These are phyloP conservation scores for Archilochus colubris DNA, from an alignment of 2,113 vertebrate species.

Conservation along the genomic window DNA sequence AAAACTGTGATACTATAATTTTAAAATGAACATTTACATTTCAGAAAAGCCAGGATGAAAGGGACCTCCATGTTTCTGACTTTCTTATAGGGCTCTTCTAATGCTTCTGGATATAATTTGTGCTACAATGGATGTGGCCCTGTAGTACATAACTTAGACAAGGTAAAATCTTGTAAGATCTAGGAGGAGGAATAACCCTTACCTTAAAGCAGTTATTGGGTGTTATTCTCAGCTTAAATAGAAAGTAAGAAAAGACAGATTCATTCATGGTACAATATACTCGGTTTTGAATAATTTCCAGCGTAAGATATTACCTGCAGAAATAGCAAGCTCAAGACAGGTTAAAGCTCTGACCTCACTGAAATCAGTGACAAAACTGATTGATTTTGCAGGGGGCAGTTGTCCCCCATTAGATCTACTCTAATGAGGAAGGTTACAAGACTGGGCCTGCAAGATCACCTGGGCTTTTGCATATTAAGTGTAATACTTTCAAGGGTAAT, in stretches of 20 bases:
- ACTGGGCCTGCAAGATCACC: not conserved
- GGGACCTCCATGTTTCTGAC: not conserved
- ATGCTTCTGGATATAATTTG: not conserved
- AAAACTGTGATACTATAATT: slow-evolving; percentile 22
- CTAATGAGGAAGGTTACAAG: not conserved
- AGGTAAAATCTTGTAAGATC: not conserved
- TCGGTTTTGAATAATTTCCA: not conserved
- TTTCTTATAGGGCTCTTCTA: not conserved
- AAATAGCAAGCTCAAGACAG: not conserved
- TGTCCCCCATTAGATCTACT: not conserved
- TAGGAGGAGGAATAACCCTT: not conserved
- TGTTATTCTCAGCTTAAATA: not conserved
- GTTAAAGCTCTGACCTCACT: not conserved
- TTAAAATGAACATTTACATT: not conserved
- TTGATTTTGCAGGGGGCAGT: not conserved
- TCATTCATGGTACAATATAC: not conserved
- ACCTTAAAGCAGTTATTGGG: not conserved
- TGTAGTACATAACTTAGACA: not conserved
- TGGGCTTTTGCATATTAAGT: not conserved
- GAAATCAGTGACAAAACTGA: not conserved
- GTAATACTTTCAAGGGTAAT: not conserved
- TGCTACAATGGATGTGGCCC: not conserved
- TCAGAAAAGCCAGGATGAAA: not conserved
- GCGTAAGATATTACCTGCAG: not conserved
- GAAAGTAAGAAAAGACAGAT: not conserved